These are phyloP conservation scores for Bostrychus sinensis DNA, from an alignment of 2,113 vertebrate genomes.

Conservation along the genomic window DNA sequence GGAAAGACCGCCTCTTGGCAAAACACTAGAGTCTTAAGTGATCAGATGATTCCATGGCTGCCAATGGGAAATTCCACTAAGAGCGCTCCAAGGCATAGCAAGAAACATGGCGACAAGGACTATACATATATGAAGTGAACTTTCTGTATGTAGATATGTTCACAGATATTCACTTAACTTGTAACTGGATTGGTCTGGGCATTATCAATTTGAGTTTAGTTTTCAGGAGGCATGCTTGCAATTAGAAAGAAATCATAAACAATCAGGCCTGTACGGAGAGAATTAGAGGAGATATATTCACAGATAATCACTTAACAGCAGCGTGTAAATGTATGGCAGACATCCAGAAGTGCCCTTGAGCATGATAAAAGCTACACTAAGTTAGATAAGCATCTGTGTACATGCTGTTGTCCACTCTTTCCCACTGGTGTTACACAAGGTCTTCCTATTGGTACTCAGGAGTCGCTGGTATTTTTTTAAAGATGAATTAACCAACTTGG, in stretches of 20 bases:
- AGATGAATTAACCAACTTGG: neutral
- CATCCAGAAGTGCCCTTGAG: neutral
- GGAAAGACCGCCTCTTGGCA: conserved; percentile 32
- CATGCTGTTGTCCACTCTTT: too few species aligned
- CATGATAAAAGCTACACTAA: neutral
- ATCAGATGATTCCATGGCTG: conserved; percentile 41
- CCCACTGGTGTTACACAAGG: too few species aligned
- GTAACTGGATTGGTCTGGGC: too few species aligned
- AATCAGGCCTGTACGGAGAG: conserved; percentile 8
- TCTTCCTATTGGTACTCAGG: too few species aligned
- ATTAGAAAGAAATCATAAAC: too few species aligned
- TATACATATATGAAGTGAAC: conserved; percentile 11
- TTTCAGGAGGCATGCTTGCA: too few species aligned
- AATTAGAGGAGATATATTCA: conserved; percentile 8
- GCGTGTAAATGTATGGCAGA: neutral
- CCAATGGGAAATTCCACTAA: conserved; percentile 49
- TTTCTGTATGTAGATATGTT: conserved; percentile 14
- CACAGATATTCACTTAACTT: conserved; percentile 13
- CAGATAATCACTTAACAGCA: conserved; percentile 10
- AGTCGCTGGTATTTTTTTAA: too few species aligned
- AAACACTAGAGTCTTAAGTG: neutral
- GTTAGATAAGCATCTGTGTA: too few species aligned
- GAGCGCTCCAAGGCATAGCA: conserved; percentile 21
- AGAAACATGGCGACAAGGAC: conserved; percentile 5
- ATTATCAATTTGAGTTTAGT: too few species aligned